A percentile compares a stretch with the other conserved stretches of the same genome.
Conservation (phyloP, 1,140 invertebrate species). For the Hyles euphorbiae region DNA sequence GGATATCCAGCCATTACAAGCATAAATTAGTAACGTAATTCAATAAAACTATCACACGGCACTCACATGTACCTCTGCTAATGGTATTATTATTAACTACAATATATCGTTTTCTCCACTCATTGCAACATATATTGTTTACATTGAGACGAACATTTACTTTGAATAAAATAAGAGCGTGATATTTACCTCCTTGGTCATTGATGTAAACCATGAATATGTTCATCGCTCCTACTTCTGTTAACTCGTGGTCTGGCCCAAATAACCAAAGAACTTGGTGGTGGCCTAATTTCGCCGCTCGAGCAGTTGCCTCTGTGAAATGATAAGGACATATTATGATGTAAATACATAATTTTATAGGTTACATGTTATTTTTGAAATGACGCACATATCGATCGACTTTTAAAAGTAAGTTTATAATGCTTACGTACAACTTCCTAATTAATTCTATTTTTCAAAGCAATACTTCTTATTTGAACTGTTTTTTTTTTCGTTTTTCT, state of each 20-base stretch:
- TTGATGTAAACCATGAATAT: slow-evolving; percentile 94
- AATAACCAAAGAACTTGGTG: slow-evolving; percentile 99
- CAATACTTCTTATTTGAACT: too few relatives aligned
- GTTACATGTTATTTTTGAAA: neutral
- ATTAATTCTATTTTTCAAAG: too few relatives aligned
- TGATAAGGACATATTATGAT: slow-evolving; percentile 6
- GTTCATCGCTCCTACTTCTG: slow-evolving; percentile 99
- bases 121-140: too few relatives aligned
- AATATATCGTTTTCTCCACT: too few relatives aligned
- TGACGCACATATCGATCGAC: too few relatives aligned
- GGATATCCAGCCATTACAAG: slow-evolving; percentile 24
- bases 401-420: too few relatives aligned
- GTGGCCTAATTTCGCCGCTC: slow-evolving; percentile 86
- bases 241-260: slow-evolving; percentile 94
- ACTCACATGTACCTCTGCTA: neutral
- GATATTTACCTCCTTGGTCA: slow-evolving; percentile 88
- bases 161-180: too few relatives aligned
- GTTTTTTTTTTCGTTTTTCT: too few relatives aligned
- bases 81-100: neutral
- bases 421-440: too few relatives aligned
- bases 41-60: neutral
- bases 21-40: neutral
- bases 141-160: too few relatives aligned
- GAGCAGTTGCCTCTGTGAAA: slow-evolving; percentile 81
- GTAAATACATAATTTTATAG: slow-evolving; percentile 5